Evolutionary conservation across 2,888 invertebrate genomes (phyloP), one percentile per base, ranked within the genome.

Genomic region (Tanytarsus gracilentus): DNA sequence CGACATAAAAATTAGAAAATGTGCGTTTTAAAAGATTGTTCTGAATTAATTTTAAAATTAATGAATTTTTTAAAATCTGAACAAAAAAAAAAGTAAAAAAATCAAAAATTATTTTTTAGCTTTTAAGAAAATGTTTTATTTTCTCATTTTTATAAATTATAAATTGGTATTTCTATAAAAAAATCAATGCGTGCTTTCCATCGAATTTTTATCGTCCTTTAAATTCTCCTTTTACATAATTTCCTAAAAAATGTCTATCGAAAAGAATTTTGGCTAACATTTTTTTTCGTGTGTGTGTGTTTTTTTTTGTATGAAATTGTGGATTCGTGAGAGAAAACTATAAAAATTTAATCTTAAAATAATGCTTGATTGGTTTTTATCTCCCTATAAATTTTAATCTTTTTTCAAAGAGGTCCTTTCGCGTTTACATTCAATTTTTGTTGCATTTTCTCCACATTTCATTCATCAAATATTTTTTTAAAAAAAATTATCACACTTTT

Each of bases 401-500:
- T 44, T 23, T 23, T 18, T 33, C n/a, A 23, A 44, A 8, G 44
- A 44, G 44, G 44, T 44, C 44, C 23, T 18, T 44, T 44, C 44
- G 23, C 18, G 44, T 44, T 44, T 33, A 33, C 23, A 18, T 23
- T 44, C 23, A 23, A 18, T 44, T 23, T 56, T 52, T 30, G 39
- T 25, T 39, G 33, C 27, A 26, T 26, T 55, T 40, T 39, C 40
- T 40, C 23, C 9, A 39, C 33, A 30, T 52, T 30, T 56, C 39
- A 39, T 56, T n/a, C n/a, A n/a, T n/a, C n/a, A n/a, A n/a, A n/a
- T n/a, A n/a, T n/a, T n/a, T 27, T 40, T 56, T 56, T 49, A 18
- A 56, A 56, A 56, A 52, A 56, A 56, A 56, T 56, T 56, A 56
- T 56, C 55, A 56, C 55, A 56, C 53, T 53, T 53, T 53, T 36